A percentile compares a stretch with the other conserved stretches of the same genome.
phyloP scores from a whole-genome alignment of 92 coral and sea anemone species.

The Parazoanthus atlanticus region DNA sequence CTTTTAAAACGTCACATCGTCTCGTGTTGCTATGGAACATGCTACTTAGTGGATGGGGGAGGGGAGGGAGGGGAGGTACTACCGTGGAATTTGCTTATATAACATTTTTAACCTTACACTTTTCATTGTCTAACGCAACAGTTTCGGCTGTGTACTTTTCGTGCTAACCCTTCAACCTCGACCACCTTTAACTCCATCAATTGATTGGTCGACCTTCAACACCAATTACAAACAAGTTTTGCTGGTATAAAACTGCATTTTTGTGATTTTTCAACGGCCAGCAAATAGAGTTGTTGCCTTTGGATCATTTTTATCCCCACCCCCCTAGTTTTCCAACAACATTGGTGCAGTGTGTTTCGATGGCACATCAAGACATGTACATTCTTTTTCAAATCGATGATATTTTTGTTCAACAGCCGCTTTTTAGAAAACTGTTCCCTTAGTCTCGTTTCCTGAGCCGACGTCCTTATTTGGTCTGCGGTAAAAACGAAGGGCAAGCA shows the following conservation, averaged over 20 bases:
- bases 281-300: neutral
- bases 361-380: neutral
- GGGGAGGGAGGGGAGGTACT: neutral
- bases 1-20: constrained; percentile 51
- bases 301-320: neutral
- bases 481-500: no score
- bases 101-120: neutral
- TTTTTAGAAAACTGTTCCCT: neutral
- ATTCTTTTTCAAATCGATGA: neutral
- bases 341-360: neutral
- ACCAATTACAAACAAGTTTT: neutral
- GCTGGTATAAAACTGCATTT: neutral
- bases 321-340: neutral
- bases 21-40: neutral
- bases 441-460: neutral
- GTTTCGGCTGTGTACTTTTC: neutral
- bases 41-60: neutral
- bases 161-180: neutral
- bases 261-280: neutral
- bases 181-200: neutral
- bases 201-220: no score
- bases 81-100: neutral
- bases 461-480: no score
- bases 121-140: neutral
- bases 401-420: neutral